These are phyloP conservation scores for Synanthedon formicaeformis DNA, from an alignment of 2,888 invertebrate genomes.

Conservation along the genomic window DNA sequence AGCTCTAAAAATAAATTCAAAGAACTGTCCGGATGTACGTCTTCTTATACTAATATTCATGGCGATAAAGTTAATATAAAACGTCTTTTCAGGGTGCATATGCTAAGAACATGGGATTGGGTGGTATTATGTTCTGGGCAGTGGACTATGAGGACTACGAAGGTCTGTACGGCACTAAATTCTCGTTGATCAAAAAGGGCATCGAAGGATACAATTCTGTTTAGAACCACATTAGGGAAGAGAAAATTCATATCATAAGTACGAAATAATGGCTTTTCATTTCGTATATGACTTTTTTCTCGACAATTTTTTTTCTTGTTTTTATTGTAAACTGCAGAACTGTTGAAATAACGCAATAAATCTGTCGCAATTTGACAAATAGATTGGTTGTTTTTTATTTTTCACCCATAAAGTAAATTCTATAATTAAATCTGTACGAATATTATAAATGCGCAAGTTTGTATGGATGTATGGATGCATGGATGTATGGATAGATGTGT, in stretches of 20 bases:
- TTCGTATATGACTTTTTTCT: background rate
- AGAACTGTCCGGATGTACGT: too few species aligned
- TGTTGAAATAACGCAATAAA: background rate
- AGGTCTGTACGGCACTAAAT: constrained; percentile 65
- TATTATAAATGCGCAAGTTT: too few species aligned
- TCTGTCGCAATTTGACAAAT: too few species aligned
- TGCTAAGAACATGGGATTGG: constrained; percentile 32
- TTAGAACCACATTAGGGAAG: background rate
- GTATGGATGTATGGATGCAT: too few species aligned
- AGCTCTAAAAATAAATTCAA: too few species aligned
- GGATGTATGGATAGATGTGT: too few species aligned
- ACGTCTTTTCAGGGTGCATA: constrained; percentile 6
- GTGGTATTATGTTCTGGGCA: constrained; percentile 78
- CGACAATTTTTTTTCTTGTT: background rate
- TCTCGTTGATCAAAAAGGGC: constrained; percentile 54
- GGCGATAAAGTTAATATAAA: too few species aligned
- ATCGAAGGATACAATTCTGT: constrained; percentile 9
- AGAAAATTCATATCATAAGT: background rate
- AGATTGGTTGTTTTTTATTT: background rate
- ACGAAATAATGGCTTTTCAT: too few species aligned
- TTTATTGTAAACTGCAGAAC: background rate
- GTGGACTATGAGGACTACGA: constrained; percentile 76
- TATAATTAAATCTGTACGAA: too few species aligned
- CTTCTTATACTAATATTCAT: too few species aligned
- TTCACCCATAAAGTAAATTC: background rate